Percentiles rank a stretch among this genome's conserved stretches.
Evolutionary conservation across 1,140 invertebrate genomes (phyloP).

Genomic region (Parapsyche elsis): DNA sequence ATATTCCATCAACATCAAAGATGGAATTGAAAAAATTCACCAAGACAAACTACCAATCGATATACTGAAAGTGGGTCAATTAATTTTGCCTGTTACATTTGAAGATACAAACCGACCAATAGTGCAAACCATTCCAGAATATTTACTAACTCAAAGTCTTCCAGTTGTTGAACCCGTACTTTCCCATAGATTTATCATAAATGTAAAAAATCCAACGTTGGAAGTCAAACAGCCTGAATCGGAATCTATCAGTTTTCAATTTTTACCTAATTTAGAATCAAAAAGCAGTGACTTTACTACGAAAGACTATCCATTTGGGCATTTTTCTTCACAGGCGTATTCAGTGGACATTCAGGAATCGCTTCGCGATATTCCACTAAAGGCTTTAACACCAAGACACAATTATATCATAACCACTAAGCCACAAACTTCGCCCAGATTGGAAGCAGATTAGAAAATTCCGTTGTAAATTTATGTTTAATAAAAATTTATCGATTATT

Average conservation of each 20-base stretch:
- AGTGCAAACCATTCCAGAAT: background rate
- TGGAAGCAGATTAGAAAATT: background rate
- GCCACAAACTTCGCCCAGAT: background rate
- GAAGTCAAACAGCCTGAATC: too few relatives aligned
- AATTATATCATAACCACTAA: background rate
- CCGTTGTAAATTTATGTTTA: background rate
- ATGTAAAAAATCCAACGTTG: too few relatives aligned
- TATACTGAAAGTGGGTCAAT: too few relatives aligned
- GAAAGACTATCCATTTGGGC: background rate
- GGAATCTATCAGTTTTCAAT: background rate
- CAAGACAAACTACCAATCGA: background rate
- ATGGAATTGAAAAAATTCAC: background rate
- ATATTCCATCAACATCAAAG: background rate
- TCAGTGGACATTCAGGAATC: background rate
- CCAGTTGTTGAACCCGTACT: background rate
- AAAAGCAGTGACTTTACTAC: background rate
- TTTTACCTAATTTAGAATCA: background rate
- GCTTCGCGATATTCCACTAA: background rate
- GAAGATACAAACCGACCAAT: background rate
- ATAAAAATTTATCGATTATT: too few relatives aligned
- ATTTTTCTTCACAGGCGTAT: background rate
- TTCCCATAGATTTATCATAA: background rate
- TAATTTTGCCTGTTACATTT: background rate
- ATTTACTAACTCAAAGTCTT: background rate
- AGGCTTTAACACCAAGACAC: background rate